These are phyloP conservation scores for Ecliptopera silaceata DNA, from an alignment of 2,888 invertebrate species.

Conservation along the genomic window DNA sequence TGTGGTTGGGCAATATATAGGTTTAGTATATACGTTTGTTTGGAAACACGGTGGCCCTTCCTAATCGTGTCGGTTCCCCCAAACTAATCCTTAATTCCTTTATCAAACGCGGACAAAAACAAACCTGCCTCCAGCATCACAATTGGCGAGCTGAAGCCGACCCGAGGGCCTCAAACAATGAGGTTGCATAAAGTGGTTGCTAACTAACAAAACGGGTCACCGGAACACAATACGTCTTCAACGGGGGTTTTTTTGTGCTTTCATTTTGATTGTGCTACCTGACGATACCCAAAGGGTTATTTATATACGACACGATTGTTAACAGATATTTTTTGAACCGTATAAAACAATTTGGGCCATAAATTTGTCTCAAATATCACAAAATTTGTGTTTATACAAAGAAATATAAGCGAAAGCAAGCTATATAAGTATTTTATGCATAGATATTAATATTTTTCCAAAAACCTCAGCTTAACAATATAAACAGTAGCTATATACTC, in stretches of 20 bases:
- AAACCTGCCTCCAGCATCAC: slow-evolving; percentile 9
- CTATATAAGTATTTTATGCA: too few species aligned
- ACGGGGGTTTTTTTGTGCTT: slow-evolving; percentile 15
- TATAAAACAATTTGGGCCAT: too few species aligned
- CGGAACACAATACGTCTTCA: slow-evolving; percentile 32
- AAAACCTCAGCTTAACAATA: too few species aligned
- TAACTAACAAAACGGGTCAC: slow-evolving; percentile 41
- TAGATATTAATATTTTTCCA: too few species aligned
- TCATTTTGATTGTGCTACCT: slow-evolving; percentile 13
- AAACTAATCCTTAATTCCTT: slow-evolving; percentile 13
- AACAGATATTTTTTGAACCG: too few species aligned
- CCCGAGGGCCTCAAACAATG: slow-evolving; percentile 33
- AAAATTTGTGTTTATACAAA: too few species aligned
- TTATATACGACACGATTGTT: too few species aligned
- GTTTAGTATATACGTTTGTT: background rate
- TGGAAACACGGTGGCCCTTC: background rate
- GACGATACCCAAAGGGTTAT: background rate
- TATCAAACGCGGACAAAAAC: slow-evolving; percentile 19
- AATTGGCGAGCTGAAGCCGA: slow-evolving; percentile 14
- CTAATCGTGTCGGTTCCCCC: background rate
- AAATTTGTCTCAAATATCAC: too few species aligned
- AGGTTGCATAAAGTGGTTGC: slow-evolving; percentile 40
- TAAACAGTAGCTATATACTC: too few species aligned
- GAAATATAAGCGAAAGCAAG: too few species aligned
- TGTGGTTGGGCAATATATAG: too few species aligned